phyloP scores from a whole-genome alignment of 2,888 invertebrate species.

The Nemoura dubitans region DNA sequence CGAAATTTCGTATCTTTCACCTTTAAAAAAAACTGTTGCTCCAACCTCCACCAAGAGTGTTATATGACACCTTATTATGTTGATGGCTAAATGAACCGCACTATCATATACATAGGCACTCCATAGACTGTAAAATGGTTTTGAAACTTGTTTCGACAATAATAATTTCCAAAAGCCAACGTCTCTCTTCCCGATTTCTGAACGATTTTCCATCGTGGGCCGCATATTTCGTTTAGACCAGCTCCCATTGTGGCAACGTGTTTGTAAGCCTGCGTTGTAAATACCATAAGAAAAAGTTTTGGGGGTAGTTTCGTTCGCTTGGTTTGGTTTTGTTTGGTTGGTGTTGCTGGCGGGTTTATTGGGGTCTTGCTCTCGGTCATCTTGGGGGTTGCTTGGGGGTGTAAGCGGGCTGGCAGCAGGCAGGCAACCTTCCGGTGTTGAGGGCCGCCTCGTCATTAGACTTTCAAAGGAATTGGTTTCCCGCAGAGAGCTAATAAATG shows the following conservation, averaged over 20 bases:
- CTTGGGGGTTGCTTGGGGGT: slow-evolving; percentile 25
- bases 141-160: too few species aligned
- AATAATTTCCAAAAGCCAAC: too few species aligned
- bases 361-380: slow-evolving; percentile 25
- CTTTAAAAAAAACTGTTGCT: too few species aligned
- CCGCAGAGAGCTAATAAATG: slow-evolving; percentile 34
- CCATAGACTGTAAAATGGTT: too few species aligned
- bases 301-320: not conserved
- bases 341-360: slow-evolving; percentile 34
- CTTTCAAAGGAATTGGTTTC: slow-evolving; percentile 18
- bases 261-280: slow-evolving; percentile 20
- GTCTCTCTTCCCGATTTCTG: too few species aligned
- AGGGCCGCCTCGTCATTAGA: slow-evolving; percentile 33
- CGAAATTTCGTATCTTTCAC: too few species aligned
- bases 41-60: too few species aligned
- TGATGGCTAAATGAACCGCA: too few species aligned
- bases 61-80: too few species aligned
- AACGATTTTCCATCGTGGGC: not conserved
- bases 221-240: not conserved
- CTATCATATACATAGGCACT: too few species aligned
- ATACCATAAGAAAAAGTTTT: slow-evolving; percentile 32
- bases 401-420: not conserved
- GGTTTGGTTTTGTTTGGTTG: slow-evolving; percentile 19
- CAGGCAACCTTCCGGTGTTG: slow-evolving; percentile 37
- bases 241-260: not conserved